Evolutionary conservation across 2,113 vertebrate genomes (phyloP).

Genomic region (Psilopogon haemacephalus): DNA sequence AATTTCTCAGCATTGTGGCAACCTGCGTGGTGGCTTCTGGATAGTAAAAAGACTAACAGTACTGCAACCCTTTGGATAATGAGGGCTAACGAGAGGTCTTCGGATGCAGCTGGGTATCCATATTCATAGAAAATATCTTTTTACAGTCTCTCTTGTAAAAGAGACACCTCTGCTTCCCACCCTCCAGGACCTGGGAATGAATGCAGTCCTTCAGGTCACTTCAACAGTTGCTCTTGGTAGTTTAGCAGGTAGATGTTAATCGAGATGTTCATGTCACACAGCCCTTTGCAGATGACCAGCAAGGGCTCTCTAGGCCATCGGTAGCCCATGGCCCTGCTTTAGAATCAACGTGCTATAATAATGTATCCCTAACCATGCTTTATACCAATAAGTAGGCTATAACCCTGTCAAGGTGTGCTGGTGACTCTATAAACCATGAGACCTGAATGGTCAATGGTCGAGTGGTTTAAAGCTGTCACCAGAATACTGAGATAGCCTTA

Average conservation of each 20-base stretch:
- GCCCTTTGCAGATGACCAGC: conserved; percentile 32
- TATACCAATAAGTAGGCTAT: conserved; percentile 73
- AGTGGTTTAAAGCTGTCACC: conserved; percentile 74
- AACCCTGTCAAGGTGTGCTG: conserved; percentile 74
- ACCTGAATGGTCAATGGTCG: conserved; percentile 74
- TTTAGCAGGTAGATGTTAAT: background rate
- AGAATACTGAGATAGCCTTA: conserved; percentile 73
- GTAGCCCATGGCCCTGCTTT: conserved; percentile 48
- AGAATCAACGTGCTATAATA: conserved; percentile 64
- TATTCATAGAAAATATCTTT: background rate
- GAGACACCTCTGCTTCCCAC: background rate
- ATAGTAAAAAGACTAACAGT: background rate
- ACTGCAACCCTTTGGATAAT: background rate
- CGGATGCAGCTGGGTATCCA: background rate
- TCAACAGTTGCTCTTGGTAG: background rate
- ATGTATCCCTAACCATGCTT: conserved; percentile 74
- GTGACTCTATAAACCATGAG: conserved; percentile 74
- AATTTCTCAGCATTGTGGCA: background rate
- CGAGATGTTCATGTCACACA: background rate
- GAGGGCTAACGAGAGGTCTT: background rate
- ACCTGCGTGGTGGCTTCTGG: background rate
- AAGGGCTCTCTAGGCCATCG: conserved; percentile 15
- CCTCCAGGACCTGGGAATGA: background rate
- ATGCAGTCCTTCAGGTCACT: background rate
- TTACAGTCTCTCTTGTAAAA: background rate